Evolutionary conservation across 2,797 vertebrate genomes (phyloP).

Genomic region (Echeneis naucrates): DNA sequence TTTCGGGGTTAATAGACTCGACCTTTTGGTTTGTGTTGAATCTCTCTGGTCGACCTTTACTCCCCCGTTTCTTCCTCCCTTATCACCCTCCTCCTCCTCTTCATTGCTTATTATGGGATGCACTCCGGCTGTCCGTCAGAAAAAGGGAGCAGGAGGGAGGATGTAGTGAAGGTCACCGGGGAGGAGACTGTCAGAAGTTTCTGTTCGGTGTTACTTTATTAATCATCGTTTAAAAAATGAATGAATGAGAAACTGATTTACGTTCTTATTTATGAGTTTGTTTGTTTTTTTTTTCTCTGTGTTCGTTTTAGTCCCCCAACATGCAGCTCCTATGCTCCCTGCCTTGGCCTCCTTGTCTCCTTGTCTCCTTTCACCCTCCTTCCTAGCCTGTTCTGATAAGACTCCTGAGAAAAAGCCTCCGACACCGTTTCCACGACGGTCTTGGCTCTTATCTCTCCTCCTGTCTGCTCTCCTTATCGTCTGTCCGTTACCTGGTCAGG

Average conservation of each 20-base stretch:
- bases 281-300: no score
- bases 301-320: no score
- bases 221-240: no score
- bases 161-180: constrained; percentile 58
- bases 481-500: not conserved
- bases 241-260: no score
- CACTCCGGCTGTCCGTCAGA: constrained; percentile 32
- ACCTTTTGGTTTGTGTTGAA: not conserved
- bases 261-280: no score
- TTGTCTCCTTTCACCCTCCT: not conserved
- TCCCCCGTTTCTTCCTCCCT: constrained; percentile 1
- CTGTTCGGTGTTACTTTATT: no score
- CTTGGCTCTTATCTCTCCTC: constrained; percentile 17
- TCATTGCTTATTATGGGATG: constrained; percentile 43
- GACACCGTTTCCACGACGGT: constrained; percentile 50
- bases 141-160: constrained; percentile 23
- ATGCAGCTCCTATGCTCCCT: not conserved
- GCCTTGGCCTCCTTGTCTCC: not conserved
- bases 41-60: constrained; percentile 8
- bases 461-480: constrained; percentile 23
- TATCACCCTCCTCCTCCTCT: constrained; percentile 29
- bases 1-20: no score
- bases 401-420: constrained; percentile 32
- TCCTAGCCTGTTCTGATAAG: constrained; percentile 38
- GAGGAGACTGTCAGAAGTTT: constrained; percentile 31